Percentiles rank a stretch among this genome's conserved stretches.
Evolutionary conservation across 2,113 vertebrate genomes (phyloP).

Genomic region (Salvelinus fontinalis): DNA sequence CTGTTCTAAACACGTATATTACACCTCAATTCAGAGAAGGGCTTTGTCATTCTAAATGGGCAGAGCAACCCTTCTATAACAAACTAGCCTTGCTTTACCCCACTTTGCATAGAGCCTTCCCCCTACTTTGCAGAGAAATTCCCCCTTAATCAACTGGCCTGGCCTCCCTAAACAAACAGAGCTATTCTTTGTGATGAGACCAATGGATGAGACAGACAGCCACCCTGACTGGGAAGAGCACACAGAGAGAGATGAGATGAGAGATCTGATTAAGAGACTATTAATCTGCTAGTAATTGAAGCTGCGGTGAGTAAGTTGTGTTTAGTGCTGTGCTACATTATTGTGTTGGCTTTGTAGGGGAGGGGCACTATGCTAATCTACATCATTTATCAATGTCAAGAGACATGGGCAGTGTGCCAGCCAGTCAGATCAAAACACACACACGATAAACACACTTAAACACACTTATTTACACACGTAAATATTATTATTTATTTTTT

Average conservation of each 20-base stretch:
- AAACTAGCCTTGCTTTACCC: background rate
- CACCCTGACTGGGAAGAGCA: conserved; percentile 18
- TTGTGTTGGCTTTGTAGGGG: conserved; percentile 24
- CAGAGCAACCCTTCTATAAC: background rate
- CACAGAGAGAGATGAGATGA: conserved; percentile 39
- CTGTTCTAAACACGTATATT: background rate
- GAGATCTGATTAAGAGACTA: conserved; percentile 46
- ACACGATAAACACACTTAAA: background rate
- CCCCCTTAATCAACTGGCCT: conserved; percentile 9
- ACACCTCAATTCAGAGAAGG: background rate
- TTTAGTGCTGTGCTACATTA: conserved; percentile 32
- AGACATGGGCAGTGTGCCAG: conserved; percentile 11
- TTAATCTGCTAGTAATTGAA: conserved; percentile 54
- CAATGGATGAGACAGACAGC: conserved; percentile 2
- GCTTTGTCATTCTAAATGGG: background rate
- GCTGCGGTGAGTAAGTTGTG: conserved; percentile 37
- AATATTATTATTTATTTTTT: too few relatives aligned
- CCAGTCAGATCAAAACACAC: background rate
- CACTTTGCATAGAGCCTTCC: background rate
- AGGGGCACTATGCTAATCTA: conserved; percentile 35
- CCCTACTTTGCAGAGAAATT: background rate
- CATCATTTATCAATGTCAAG: conserved; percentile 47
- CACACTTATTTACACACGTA: too few relatives aligned
- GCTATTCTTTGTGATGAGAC: background rate
- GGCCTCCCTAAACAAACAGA: conserved; percentile 6